Evolutionary conservation across 2,888 invertebrate genomes (phyloP).

Genomic region (Esperia sulphurella): DNA sequence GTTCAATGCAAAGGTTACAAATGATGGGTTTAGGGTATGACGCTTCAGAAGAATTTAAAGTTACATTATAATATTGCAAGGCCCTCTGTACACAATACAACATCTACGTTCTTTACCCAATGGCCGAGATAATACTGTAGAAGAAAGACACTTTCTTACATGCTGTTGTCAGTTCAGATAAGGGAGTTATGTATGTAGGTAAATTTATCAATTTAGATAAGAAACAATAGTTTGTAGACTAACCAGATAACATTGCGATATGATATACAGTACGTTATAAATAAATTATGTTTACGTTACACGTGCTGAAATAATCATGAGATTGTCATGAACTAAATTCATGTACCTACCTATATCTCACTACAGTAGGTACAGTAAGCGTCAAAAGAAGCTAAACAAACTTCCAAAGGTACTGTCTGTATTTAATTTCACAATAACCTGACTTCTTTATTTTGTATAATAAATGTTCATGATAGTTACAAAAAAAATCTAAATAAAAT

Average conservation of each 20-base stretch:
- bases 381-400: no score
- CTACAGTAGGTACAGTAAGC: no score
- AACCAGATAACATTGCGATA: conserved; percentile 31
- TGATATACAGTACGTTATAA: background rate
- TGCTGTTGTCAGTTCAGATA: conserved; percentile 59
- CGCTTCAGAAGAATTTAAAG: conserved; percentile 29
- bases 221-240: conserved; percentile 55
- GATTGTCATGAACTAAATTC: no score
- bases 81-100: conserved; percentile 24
- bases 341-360: no score
- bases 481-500: no score
- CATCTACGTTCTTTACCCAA: conserved; percentile 42
- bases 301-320: no score
- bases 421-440: no score
- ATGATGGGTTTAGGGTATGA: conserved; percentile 28
- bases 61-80: background rate
- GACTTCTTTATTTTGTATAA: no score
- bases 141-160: conserved; percentile 60
- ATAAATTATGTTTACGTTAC: no score
- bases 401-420: no score
- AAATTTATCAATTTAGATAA: conserved; percentile 75
- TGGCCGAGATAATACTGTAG: conserved; percentile 59
- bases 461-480: no score
- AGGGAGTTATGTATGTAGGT: conserved; percentile 59
- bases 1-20: conserved; percentile 33